Conservation (phyloP, 2,113 vertebrate species). For the Edolisoma coerulescens region DNA sequence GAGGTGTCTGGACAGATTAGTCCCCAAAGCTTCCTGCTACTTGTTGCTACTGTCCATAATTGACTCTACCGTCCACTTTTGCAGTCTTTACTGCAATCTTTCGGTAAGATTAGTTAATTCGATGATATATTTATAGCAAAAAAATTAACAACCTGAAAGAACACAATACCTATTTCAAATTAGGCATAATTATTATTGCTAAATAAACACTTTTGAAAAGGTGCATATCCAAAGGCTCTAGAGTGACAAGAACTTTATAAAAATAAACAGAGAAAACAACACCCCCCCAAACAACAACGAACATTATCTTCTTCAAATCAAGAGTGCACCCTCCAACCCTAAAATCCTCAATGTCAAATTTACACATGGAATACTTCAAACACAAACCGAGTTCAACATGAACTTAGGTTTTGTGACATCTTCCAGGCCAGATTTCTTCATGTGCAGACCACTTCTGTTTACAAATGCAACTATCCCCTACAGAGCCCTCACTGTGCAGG, state of each 20-base stretch:
- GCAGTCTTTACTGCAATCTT: background rate
- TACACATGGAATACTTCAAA: background rate
- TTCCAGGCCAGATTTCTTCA: background rate
- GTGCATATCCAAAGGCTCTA: background rate
- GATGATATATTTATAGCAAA: background rate
- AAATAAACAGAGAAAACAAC: background rate
- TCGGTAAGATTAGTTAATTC: background rate
- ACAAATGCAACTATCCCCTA: background rate
- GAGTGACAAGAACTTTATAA: background rate
- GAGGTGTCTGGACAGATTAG: background rate
- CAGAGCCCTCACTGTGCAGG: background rate
- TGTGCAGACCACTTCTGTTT: background rate
- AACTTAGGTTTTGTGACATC: background rate
- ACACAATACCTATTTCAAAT: background rate
- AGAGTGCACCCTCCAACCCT: background rate
- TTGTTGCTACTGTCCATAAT: background rate
- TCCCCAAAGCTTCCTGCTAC: background rate
- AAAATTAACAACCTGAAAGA: background rate
- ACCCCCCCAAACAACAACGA: background rate
- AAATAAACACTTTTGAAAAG: background rate
- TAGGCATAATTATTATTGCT: background rate
- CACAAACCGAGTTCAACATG: background rate
- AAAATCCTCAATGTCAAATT: background rate
- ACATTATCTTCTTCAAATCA: background rate
- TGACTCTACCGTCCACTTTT: background rate